Conservation (phyloP, 2,888 invertebrate genomes). For the Chouioia cunea region DNA sequence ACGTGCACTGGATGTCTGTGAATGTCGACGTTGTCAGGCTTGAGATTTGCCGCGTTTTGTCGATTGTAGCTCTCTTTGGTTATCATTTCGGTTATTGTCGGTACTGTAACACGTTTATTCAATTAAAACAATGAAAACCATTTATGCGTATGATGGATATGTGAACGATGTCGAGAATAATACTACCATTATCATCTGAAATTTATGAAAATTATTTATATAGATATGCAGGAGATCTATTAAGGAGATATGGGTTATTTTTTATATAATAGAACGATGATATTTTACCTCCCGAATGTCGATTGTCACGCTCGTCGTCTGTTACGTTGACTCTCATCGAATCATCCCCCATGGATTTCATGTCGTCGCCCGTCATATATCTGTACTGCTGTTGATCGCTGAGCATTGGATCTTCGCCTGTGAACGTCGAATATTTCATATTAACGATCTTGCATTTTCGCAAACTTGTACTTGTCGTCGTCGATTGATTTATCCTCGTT, state of each 20-base stretch:
- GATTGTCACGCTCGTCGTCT: conserved; percentile 86
- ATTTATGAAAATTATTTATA: conserved; percentile 7
- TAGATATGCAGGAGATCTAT: too few species aligned
- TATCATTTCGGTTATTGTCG: conserved; percentile 66
- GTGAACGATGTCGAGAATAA: too few species aligned
- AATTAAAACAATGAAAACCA: too few species aligned
- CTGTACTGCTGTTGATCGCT: conserved; percentile 90
- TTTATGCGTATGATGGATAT: too few species aligned
- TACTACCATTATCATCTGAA: not conserved
- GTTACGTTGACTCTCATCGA: conserved; percentile 94
- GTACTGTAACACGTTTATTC: conserved; percentile 54
- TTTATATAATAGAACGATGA: not conserved
- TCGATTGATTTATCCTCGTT: too few species aligned
- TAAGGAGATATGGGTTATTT: too few species aligned
- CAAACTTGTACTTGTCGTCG: too few species aligned
- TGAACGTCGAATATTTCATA: conserved; percentile 45
- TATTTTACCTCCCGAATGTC: conserved; percentile 64
- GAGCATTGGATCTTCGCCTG: conserved; percentile 91
- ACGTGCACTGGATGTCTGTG: conserved; percentile 75
- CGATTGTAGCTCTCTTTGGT: conserved; percentile 69
- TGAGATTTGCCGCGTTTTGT: conserved; percentile 71
- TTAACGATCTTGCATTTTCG: conserved; percentile 12
- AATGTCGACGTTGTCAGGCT: conserved; percentile 75
- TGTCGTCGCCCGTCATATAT: conserved; percentile 94
- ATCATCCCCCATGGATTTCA: conserved; percentile 95